Conservation (phyloP, 2,888 invertebrate species). For the Lepidonotus clava region DNA sequence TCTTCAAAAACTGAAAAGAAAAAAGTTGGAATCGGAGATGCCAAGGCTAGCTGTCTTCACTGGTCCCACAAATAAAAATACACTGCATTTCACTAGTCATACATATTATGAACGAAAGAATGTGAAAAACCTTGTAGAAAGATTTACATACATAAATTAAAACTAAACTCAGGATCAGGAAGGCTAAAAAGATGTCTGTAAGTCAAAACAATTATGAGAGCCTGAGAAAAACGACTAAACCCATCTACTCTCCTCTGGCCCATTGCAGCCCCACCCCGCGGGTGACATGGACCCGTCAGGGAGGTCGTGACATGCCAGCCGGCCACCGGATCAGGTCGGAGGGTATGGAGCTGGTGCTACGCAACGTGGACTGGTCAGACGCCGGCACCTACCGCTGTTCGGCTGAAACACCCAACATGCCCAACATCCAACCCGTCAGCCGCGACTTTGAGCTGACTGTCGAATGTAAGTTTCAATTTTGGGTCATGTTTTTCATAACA, state of each 20-base stretch:
- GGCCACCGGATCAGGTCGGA: conserved; percentile 86
- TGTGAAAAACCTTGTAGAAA: too few relatives aligned
- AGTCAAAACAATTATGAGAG: neutral
- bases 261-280: conserved; percentile 93
- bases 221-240: too few relatives aligned
- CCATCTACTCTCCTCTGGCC: too few relatives aligned
- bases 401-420: conserved; percentile 68
- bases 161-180: too few relatives aligned
- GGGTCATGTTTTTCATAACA: too few relatives aligned
- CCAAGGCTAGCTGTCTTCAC: too few relatives aligned
- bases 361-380: conserved; percentile 84
- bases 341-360: conserved; percentile 88
- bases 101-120: too few relatives aligned
- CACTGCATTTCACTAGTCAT: too few relatives aligned
- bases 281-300: conserved; percentile 93
- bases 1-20: too few relatives aligned
- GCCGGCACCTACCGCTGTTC: conserved; percentile 94
- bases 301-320: conserved; percentile 81
- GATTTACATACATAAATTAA: too few relatives aligned
- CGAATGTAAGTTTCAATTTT: conserved; percentile 51
- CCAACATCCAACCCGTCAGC: conserved; percentile 51
- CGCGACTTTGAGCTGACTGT: conserved; percentile 51
- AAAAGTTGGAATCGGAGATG: too few relatives aligned
- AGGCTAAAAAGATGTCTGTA: neutral
- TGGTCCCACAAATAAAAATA: too few relatives aligned